Conservation (phyloP, 2,888 invertebrate genomes). For the Heliconius sara region DNA sequence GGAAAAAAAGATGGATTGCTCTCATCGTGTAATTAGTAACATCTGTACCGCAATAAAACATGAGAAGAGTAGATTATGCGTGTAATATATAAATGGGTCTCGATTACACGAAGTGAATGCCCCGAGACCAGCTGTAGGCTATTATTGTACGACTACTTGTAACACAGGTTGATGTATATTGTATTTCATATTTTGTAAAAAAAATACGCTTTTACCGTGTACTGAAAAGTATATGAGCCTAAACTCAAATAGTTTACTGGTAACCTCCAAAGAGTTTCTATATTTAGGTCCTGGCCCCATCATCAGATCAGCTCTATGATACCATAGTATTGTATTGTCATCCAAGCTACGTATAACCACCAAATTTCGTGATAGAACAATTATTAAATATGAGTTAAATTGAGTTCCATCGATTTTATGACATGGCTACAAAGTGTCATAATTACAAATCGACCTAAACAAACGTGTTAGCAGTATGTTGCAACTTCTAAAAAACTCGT, state of each 20-base stretch:
- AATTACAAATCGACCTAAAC: no score
- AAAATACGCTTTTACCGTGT: neutral
- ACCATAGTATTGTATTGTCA: neutral
- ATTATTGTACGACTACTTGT: conserved; percentile 31
- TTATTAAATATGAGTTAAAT: neutral
- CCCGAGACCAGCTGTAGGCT: conserved; percentile 31
- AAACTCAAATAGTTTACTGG: neutral
- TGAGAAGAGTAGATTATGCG: conserved; percentile 20
- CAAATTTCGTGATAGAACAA: neutral
- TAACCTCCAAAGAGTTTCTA: neutral
- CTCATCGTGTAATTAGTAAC: neutral
- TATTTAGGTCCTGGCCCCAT: neutral
- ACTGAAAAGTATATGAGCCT: neutral
- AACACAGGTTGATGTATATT: conserved; percentile 17
- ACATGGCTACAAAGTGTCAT: no score
- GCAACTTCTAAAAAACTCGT: no score
- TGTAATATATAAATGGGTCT: conserved; percentile 16
- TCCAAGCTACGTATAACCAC: neutral
- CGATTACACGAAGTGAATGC: conserved; percentile 36
- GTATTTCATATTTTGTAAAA: neutral
- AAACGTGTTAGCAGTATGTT: no score
- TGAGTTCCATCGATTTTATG: no score
- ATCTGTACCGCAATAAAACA: neutral
- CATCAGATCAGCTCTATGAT: no score
- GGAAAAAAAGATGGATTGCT: neutral